Percentiles rank a stretch among this genome's conserved stretches.
Evolutionary conservation across 1,140 invertebrate genomes (phyloP).

Genomic region (Hesperophylax magnus): DNA sequence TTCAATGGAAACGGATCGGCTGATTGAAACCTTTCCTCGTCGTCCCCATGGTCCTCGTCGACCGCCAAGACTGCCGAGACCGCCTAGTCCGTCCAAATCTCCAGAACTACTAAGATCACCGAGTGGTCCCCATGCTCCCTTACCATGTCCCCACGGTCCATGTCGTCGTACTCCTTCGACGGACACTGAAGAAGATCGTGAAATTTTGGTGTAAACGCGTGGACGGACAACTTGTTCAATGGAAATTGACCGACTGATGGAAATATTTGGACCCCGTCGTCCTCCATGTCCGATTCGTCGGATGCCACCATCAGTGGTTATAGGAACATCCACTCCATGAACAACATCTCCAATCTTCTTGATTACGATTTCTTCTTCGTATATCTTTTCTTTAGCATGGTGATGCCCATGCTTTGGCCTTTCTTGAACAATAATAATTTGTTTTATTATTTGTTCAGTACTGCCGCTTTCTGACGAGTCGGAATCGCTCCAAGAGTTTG

Average conservation of each 20-base stretch:
- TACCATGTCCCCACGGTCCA: too few species aligned
- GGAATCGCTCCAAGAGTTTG: slow-evolving; percentile 32
- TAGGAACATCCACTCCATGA: too few species aligned
- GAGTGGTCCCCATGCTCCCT: not conserved
- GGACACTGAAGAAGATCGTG: too few species aligned
- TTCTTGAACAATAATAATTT: slow-evolving; percentile 55
- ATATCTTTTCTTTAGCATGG: slow-evolving; percentile 54
- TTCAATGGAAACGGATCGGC: slow-evolving; percentile 45
- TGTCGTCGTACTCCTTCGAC: too few species aligned
- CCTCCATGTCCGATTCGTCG: not conserved
- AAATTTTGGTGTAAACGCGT: too few species aligned
- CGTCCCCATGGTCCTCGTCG: slow-evolving; percentile 23
- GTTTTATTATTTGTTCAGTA: slow-evolving; percentile 55
- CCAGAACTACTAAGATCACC: not conserved
- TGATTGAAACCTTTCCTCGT: slow-evolving; percentile 13
- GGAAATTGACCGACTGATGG: not conserved
- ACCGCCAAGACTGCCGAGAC: slow-evolving; percentile 33
- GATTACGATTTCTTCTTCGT: slow-evolving; percentile 54
- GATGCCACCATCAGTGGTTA: not conserved
- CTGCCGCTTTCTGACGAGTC: slow-evolving; percentile 45
- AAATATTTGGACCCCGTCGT: not conserved
- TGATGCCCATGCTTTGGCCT: slow-evolving; percentile 53
- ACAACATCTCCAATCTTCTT: slow-evolving; percentile 46
- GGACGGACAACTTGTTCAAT: not conserved
- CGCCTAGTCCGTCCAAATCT: slow-evolving; percentile 16